A percentile compares a stretch with the other conserved stretches of the same genome.
Evolutionary conservation across 2,113 vertebrate species (phyloP).

Genomic region (Hemiscyllium ocellatum): DNA sequence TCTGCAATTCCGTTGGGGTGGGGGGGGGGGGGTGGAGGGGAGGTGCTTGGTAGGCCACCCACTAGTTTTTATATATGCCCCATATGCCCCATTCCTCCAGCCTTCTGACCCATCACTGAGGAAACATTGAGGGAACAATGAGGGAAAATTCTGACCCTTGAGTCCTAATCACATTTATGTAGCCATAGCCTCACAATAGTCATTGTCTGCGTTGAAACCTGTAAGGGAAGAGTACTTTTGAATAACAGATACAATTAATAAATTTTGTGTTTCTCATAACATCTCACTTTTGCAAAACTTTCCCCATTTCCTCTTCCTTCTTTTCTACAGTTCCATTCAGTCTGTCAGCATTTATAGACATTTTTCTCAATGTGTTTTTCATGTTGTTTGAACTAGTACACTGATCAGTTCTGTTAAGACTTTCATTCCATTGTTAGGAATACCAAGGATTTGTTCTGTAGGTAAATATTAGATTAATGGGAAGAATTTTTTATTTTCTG

Average conservation of each 20-base stretch:
- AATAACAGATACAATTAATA: background rate
- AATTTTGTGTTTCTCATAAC: background rate
- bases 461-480: background rate
- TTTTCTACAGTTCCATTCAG: background rate
- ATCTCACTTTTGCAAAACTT: background rate
- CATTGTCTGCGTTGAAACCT: background rate
- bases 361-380: background rate
- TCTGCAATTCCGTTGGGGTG: background rate
- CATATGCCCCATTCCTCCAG: background rate
- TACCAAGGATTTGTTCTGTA: background rate
- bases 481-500: background rate
- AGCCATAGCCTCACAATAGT: background rate
- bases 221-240: background rate
- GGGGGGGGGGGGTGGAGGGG: too few species aligned
- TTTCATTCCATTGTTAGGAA: background rate
- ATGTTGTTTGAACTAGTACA: background rate
- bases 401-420: background rate
- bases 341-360: background rate
- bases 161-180: background rate
- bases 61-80: background rate
- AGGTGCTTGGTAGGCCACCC: background rate
- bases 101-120: background rate
- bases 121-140: too few species aligned
- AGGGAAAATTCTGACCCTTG: background rate
- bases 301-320: background rate